Percentiles rank a stretch among this genome's conserved stretches.
phyloP scores from a whole-genome alignment of 2,888 invertebrate species.

The Odontocolon sp. region DNA sequence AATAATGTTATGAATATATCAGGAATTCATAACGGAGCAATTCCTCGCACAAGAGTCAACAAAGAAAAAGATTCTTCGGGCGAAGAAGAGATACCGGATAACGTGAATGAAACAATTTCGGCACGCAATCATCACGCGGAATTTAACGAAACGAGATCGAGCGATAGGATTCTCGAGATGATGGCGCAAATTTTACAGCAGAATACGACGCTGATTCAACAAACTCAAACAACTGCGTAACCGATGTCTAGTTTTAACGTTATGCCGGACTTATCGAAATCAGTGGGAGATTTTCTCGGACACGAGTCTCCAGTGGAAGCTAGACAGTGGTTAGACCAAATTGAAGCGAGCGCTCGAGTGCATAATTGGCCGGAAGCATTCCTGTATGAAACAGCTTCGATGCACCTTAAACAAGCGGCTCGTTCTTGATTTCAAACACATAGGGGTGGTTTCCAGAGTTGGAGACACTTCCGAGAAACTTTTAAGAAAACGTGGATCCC shows the following conservation, averaged over 20 bases:
- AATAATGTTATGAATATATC: neutral
- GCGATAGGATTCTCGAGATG: constrained; percentile 1
- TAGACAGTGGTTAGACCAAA: constrained; percentile 49
- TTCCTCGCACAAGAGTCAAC: too few relatives aligned
- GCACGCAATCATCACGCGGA: constrained; percentile 47
- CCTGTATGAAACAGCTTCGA: constrained; percentile 47
- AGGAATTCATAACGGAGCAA: neutral
- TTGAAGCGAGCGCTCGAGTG: constrained; percentile 48
- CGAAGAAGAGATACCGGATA: neutral
- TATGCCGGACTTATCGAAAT: constrained; percentile 58
- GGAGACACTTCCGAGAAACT: constrained; percentile 30
- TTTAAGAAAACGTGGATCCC: constrained; percentile 46
- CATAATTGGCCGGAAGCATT: constrained; percentile 54
- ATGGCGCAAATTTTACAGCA: constrained; percentile 34
- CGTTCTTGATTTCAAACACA: constrained; percentile 38
- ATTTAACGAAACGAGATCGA: neutral
- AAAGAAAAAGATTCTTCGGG: neutral
- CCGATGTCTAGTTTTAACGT: constrained; percentile 40
- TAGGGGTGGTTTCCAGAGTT: constrained; percentile 39
- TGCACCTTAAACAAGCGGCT: constrained; percentile 46
- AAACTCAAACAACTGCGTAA: neutral
- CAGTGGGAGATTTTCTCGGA: constrained; percentile 45
- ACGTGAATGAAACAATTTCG: neutral
- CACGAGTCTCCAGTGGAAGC: constrained; percentile 48
- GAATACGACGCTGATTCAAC: constrained; percentile 16